Base-by-base conservation (phyloP, 2,797 vertebrate species). In the Oreortyx pictus region DNA sequence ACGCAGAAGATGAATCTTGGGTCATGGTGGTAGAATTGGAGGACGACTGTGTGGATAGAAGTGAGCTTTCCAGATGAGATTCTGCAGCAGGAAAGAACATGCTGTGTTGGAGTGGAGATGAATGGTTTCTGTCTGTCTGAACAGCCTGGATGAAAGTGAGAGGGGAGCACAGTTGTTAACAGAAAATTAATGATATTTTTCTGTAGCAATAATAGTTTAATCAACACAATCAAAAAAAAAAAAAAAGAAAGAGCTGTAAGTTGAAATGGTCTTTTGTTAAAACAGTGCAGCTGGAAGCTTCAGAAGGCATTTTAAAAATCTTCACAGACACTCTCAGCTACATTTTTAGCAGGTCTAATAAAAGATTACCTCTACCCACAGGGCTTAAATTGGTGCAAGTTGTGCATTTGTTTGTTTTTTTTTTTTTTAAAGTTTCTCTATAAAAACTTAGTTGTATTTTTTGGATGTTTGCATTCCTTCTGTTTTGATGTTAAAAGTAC, bases 311-410 rank as follows among this genome's bases (percentile, higher is more conserved):
- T 23, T 60, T 79, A 85, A 60, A 91, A 87, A 91, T 85, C 67
- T 73, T 66, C 76, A 92, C 76, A 92, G 91, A 82, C 72, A 90
- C 86, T 60, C 89, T 56, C 82, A 85, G 37, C 79, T 71, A 1
- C 87, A 92, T 92, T 93, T 96, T 95, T 92, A 94, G 94, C 31
- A 82, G 65, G 44, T 80, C 94, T 94, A 95, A 93, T 90, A 89
- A 93, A 94, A 96, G 91, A 80, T 89, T 90, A 79, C 78, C 72
- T 94, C 92, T 93, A 62, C 89, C 91, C 92, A 93, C 91, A 93
- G 87, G 82, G 64, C 52, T 89, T 87, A 85, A 91, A 91, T 89
- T 93, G 82, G 79, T 85, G 60, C 92, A 82, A 93, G 82, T 86
- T 93, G 90, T 72, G 60, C 75, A 14, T 64, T 70, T 57, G 18